Evolutionary conservation across 2,888 invertebrate species (phyloP).

Genomic region (Pimpla rufipes): DNA sequence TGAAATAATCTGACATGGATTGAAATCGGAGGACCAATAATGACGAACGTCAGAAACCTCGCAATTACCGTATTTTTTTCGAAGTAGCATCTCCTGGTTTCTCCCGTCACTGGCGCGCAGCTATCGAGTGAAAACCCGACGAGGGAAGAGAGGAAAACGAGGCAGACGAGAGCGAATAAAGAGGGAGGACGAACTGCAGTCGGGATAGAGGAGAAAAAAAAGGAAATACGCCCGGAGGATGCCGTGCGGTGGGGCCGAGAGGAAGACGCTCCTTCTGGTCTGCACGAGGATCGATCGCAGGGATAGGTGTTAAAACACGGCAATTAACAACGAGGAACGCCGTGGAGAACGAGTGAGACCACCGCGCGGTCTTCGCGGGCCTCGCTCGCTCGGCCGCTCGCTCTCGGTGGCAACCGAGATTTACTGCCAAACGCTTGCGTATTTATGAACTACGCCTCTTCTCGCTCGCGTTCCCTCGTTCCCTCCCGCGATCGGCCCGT

Average conservation of each 20-base stretch:
- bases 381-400: conserved; percentile 55
- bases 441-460: conserved; percentile 84
- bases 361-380: conserved; percentile 76
- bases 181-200: background rate
- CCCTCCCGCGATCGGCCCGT: conserved; percentile 50
- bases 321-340: conserved; percentile 84
- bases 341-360: conserved; percentile 79
- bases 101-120: background rate
- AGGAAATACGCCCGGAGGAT: conserved; percentile 58
- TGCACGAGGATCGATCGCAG: conserved; percentile 74
- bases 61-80: no score
- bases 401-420: conserved; percentile 83
- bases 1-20: no score
- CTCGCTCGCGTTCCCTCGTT: conserved; percentile 54
- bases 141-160: conserved; percentile 57
- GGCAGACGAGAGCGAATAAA: conserved; percentile 25
- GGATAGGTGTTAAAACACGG: conserved; percentile 85
- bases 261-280: conserved; percentile 68
- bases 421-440: conserved; percentile 83
- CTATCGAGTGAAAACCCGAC: conserved; percentile 44
- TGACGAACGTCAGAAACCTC: no score
- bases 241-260: conserved; percentile 55
- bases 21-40: no score
- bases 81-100: background rate
- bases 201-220: conserved; percentile 26